A percentile compares a stretch with the other conserved stretches of the same genome.
phyloP scores from a whole-genome alignment of 30 jellyfish, hydroid and myxozoan genomes.

The Morbakka virulenta region DNA sequence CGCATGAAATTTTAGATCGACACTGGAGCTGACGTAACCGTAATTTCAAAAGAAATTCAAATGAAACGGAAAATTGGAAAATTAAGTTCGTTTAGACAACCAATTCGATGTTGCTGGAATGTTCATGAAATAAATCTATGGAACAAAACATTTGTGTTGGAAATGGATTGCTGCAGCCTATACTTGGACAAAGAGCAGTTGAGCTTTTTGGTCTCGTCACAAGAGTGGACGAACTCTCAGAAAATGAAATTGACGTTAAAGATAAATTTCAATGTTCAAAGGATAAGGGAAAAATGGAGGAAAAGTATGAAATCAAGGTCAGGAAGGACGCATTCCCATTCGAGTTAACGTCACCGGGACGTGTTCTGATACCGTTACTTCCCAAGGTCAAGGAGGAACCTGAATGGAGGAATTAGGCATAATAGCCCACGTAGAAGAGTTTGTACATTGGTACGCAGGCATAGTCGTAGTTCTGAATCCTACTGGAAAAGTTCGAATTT shows the following conservation, averaged over 20 bases:
- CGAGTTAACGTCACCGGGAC: conserved; percentile 12
- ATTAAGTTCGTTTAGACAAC: neutral
- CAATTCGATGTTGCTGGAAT: neutral
- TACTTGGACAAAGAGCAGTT: conserved; percentile 10
- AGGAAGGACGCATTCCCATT: conserved; percentile 19
- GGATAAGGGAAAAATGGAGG: conserved; percentile 36
- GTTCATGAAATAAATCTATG: neutral
- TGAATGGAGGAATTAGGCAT: conserved; percentile 37
- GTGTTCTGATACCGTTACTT: conserved; percentile 31
- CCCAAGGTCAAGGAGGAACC: conserved; percentile 21
- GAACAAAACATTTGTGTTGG: conserved; percentile 12
- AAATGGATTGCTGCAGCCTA: conserved; percentile 6
- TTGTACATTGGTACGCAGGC: conserved; percentile 23
- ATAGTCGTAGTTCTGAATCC: conserved; percentile 31
- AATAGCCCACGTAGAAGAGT: conserved; percentile 7
- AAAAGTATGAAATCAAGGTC: conserved; percentile 17
- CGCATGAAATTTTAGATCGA: neutral
- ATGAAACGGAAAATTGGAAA: neutral
- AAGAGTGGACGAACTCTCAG: neutral
- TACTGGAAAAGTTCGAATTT: conserved; percentile 5
- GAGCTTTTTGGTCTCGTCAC: neutral
- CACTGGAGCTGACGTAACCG: neutral
- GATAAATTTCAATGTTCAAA: conserved; percentile 9
- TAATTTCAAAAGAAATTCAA: neutral
- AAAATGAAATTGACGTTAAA: neutral